A percentile compares a stretch with the other conserved stretches of the same genome.
These are phyloP conservation scores for Nipponia nippon DNA, from an alignment of 2,113 vertebrate genomes.

Conservation along the genomic window DNA sequence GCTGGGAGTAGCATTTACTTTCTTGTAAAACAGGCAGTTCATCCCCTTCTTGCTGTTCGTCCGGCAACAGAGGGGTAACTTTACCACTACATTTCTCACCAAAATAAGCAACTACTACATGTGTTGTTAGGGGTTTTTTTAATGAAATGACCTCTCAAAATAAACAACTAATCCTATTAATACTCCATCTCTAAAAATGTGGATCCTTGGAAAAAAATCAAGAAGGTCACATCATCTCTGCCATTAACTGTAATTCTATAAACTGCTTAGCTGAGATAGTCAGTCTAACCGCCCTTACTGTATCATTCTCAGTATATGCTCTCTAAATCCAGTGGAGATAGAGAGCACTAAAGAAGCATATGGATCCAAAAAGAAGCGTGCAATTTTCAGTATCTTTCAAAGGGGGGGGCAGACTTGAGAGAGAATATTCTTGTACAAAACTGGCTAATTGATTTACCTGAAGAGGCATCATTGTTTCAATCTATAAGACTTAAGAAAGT, in stretches of 20 bases:
- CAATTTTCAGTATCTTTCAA: not conserved
- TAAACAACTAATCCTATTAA: not conserved
- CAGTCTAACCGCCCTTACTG: not conserved
- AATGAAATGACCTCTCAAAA: not conserved
- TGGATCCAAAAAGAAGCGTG: not conserved
- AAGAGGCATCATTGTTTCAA: not conserved
- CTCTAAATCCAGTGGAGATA: not conserved
- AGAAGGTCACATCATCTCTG: not conserved
- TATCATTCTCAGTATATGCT: accelerated
- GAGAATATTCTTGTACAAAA: too few species aligned
- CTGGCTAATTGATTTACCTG: too few species aligned
- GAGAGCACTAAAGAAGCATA: not conserved
- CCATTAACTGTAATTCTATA: not conserved
- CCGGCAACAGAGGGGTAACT: not conserved
- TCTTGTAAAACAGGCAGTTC: not conserved
- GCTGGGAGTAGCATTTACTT: not conserved
- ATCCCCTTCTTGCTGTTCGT: not conserved
- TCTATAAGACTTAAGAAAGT: not conserved
- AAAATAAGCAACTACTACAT: not conserved
- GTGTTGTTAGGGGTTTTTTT: not conserved
- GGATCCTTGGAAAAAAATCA: not conserved
- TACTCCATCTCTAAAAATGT: not conserved
- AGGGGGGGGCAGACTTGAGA: not conserved
- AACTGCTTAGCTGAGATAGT: not conserved
- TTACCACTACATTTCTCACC: not conserved